Evolutionary conservation across 2,888 invertebrate species (phyloP), one percentile per base, ranked within the genome.

Genomic region (Drosophila putrida): DNA sequence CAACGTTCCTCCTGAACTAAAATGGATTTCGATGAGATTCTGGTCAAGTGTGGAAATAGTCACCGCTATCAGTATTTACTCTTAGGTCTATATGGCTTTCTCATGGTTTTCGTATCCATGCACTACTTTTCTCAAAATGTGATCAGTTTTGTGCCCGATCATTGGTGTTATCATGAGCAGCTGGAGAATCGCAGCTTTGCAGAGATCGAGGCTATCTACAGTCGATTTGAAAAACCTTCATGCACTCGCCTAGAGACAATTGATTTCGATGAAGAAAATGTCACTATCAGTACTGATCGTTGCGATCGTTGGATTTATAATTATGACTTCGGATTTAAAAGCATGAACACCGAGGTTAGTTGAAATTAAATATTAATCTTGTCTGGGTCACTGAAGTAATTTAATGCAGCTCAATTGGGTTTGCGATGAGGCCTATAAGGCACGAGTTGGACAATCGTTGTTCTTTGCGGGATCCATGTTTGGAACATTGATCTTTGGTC

Each of bases 291-390:
- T 51, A n/a, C 41, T 3, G 68, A 84, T 41, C 53, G 53, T 4
- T 94, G 93, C 75, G 77, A 92, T 64, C 93, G 93, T n/a, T 95
- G 94, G 94, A 92, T 93, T 20, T 95, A 94, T 80, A 93, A 94
- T 63, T 93, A 92, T 49, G 93, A 93, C 15, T 93, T 93, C 78
- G 93, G 93, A 4, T 94, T 93, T 66, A 89, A 92, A 51, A 94
- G 95, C 75, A 93, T 95, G 77, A 94, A 94, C 10, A 93, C 94
- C n/a, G 94, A 95, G 93, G 95, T 95, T 88, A 82, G 86, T 8
- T 31, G 5, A 8, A 31, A 6, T 8, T 31, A 31, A 31, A 9
- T 6, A 8, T 2, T 2, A 2, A 8, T 31, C 31, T 31, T 31
- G 31, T 6, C 31, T 8, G 8, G 8, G 6, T 6, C 9, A 31